Percentiles rank a stretch among this genome's conserved stretches.
Conservation (phyloP, 2,113 vertebrate genomes). For the Sinosuthora webbiana region DNA sequence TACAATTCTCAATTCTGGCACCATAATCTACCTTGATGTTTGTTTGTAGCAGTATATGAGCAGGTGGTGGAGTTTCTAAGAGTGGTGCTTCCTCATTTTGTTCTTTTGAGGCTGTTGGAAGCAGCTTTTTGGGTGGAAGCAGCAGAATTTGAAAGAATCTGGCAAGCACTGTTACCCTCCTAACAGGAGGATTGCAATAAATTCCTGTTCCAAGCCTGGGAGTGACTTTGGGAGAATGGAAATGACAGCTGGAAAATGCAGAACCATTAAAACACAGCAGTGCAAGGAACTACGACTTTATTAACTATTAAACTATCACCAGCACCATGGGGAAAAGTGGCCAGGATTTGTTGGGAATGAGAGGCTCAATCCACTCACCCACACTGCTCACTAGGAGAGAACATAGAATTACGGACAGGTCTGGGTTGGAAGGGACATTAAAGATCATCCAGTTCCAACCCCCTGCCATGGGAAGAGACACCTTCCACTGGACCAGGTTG, state of each 20-base stretch:
- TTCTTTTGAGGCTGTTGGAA: background rate
- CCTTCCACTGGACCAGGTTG: background rate
- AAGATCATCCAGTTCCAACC: background rate
- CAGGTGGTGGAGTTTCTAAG: background rate
- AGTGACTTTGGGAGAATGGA: background rate
- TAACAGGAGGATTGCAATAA: background rate
- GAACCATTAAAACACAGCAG: background rate
- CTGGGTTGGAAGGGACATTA: background rate
- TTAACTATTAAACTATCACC: background rate
- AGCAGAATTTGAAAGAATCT: background rate
- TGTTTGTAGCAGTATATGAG: background rate
- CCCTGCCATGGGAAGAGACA: background rate
- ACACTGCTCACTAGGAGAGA: background rate
- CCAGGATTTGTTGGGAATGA: background rate
- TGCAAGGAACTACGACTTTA: background rate
- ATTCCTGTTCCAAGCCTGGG: background rate
- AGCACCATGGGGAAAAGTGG: background rate
- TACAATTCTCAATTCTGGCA: background rate
- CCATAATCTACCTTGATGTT: background rate
- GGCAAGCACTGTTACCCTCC: background rate
- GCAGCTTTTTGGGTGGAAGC: background rate
- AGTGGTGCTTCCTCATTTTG: background rate
- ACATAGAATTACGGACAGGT: background rate
- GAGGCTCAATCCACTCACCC: background rate
- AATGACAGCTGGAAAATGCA: background rate